Base-by-base conservation (phyloP, 2,797 vertebrate genomes). In the Chaetodon trifasciatus region DNA sequence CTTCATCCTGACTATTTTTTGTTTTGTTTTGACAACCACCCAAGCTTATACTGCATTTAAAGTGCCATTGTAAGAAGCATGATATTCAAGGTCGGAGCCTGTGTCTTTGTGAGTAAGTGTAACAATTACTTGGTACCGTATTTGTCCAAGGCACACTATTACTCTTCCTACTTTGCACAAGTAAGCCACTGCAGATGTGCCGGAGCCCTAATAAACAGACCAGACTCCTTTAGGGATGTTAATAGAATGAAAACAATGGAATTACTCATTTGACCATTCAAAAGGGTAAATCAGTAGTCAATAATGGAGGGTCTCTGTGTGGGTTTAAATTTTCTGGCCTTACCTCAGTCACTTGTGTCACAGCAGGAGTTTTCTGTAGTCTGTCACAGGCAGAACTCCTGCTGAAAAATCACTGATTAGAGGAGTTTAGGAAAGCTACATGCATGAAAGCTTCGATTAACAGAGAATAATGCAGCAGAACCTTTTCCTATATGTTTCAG, bases 361-460 rank as follows among this genome's bases (percentile, higher is more conserved):
- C 77, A 75, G 83, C 61, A 74, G 63, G 77, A 70, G 47, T 39
- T 53, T 69, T 82, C 65, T 35, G 66, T 58, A 74, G 62, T 72
- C 65, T 76, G 73, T 71, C 73, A 72, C 63, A 63, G 72, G 53
- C 57, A 81, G 67, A 75, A 17, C 16, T 61, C 72, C 70, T 64
- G 77, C 76, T 78, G 81, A 23, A 72, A 88, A 86, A 85, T 81
- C 79, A 76, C 75, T 87, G 86, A 82, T 84, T 79, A 74, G 8
- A 6, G 19, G 37, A 50, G 56, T 78, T 78, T 40, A 69, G 37
- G 79, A 72, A 83, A 69, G 61, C 13, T 56, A 67, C 50, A 52
- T 74, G 57, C 47, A 65, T 73, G 47, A 84, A 65, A 61, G 40
- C 67, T 72, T 75, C 32, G 67, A 70, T 39, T 46, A 68, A 12